Percentiles rank a stretch among this genome's conserved stretches.
Evolutionary conservation across 2,888 invertebrate species (phyloP).

Genomic region (Tanaodytes sp.): DNA sequence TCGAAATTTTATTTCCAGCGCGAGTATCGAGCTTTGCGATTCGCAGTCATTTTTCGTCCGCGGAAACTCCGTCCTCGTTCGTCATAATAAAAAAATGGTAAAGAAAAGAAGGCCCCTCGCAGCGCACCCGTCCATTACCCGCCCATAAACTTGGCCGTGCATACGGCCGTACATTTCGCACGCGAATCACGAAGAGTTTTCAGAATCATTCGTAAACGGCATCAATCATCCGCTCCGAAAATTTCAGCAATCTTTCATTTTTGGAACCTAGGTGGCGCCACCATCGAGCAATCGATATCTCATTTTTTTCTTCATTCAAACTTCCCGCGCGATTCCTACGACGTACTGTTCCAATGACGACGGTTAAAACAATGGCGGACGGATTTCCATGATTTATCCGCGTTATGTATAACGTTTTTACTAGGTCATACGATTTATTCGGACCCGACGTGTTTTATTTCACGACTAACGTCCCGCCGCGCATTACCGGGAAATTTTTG

Average conservation of each 20-base stretch:
- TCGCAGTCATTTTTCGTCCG: slow-evolving; percentile 39
- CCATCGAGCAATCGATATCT: no score
- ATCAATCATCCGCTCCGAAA: slow-evolving; percentile 20
- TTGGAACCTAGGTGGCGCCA: not conserved
- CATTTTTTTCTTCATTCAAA: no score
- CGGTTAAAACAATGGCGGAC: slow-evolving; percentile 24
- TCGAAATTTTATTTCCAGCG: slow-evolving; percentile 40
- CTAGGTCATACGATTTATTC: slow-evolving; percentile 46
- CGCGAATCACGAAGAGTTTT: slow-evolving; percentile 30
- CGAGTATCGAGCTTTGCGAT: slow-evolving; percentile 18
- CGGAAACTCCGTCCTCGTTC: slow-evolving; percentile 56
- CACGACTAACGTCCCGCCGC: slow-evolving; percentile 29
- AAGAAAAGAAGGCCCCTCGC: slow-evolving; percentile 54
- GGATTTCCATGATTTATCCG: slow-evolving; percentile 39
- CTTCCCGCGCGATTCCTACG: not conserved
- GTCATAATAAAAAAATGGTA: slow-evolving; percentile 61
- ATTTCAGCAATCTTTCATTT: not conserved
- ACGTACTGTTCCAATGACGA: slow-evolving; percentile 24
- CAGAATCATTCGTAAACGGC: slow-evolving; percentile 32
- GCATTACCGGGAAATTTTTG: slow-evolving; percentile 26
- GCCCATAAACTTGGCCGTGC: slow-evolving; percentile 34
- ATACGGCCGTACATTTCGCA: slow-evolving; percentile 31
- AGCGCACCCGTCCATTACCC: slow-evolving; percentile 50
- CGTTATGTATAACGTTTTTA: slow-evolving; percentile 42
- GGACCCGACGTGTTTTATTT: slow-evolving; percentile 35